A percentile compares a stretch with the other conserved stretches of the same genome.
These are phyloP conservation scores for Microctonus hyperodae DNA, from an alignment of 2,888 invertebrate genomes.

Conservation along the genomic window DNA sequence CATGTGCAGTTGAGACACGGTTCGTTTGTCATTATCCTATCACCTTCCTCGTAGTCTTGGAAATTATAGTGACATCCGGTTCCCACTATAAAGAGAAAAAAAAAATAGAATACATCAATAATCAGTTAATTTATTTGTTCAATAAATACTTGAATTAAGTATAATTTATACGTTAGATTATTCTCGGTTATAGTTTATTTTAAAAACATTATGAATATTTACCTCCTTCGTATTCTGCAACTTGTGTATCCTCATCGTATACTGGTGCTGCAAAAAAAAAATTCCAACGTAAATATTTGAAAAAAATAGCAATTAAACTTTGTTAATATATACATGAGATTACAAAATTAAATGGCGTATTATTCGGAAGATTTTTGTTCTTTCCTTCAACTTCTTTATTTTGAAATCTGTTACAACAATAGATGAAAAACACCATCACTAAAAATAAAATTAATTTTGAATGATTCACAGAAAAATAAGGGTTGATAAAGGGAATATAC, in stretches of 20 bases:
- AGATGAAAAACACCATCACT: background rate
- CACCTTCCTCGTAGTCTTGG: slow-evolving; percentile 91
- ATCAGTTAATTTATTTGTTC: no score
- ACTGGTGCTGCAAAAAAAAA: slow-evolving; percentile 59
- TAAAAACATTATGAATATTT: slow-evolving; percentile 33
- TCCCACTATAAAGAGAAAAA: slow-evolving; percentile 64
- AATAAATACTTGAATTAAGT: no score
- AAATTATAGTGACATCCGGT: slow-evolving; percentile 93
- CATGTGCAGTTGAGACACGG: slow-evolving; percentile 96
- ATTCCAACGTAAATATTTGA: slow-evolving; percentile 18
- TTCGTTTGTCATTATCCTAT: slow-evolving; percentile 92
- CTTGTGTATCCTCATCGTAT: slow-evolving; percentile 59
- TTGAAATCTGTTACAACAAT: background rate
- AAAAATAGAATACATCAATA: background rate
- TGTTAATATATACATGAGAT: background rate
- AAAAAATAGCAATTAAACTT: background rate
- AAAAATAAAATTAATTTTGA: background rate
- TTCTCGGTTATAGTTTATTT: no score
- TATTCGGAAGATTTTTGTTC: background rate
- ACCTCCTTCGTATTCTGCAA: slow-evolving; percentile 60
- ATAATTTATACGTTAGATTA: no score
- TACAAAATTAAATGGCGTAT: background rate
- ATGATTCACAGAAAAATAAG: background rate
- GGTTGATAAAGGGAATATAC: background rate
- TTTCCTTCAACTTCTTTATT: background rate